Evolutionary conservation across 2,797 vertebrate genomes (phyloP).

Genomic region (Selene dorsalis): DNA sequence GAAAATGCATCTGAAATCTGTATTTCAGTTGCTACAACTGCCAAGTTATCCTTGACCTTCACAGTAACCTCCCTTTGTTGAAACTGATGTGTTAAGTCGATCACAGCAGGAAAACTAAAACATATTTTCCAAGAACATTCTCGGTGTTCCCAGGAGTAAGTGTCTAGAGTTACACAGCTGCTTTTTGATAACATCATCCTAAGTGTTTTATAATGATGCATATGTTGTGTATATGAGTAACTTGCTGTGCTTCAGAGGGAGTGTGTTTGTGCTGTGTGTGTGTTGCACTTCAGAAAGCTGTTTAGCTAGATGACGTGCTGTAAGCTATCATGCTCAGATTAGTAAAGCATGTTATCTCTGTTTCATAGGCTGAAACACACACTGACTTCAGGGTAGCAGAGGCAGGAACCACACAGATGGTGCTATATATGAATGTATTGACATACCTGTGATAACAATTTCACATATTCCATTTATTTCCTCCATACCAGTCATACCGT

Average conservation of each 20-base stretch:
- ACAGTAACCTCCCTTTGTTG: background rate
- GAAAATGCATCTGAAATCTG: constrained; percentile 16
- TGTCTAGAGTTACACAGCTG: background rate
- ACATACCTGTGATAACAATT: constrained; percentile 10
- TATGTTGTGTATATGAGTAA: constrained; percentile 15
- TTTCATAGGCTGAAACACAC: background rate
- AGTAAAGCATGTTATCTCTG: constrained; percentile 1
- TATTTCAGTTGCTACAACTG: constrained; percentile 17
- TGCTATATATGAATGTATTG: background rate
- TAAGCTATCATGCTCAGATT: background rate
- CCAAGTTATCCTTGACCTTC: constrained; percentile 4
- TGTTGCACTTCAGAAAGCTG: constrained; percentile 11
- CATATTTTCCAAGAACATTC: background rate
- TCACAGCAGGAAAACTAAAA: constrained; percentile 5
- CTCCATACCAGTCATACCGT: background rate
- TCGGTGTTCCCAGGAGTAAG: background rate
- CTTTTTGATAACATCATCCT: background rate
- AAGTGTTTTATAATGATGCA: constrained; percentile 13
- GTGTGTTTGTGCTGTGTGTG: background rate
- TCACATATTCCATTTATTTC: background rate
- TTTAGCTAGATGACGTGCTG: constrained; percentile 2
- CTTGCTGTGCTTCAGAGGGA: background rate
- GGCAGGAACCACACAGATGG: background rate
- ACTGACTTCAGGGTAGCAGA: background rate
- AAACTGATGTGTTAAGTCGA: constrained; percentile 3